Conservation (phyloP, 2,113 vertebrate genomes). For the Dromas ardeola region DNA sequence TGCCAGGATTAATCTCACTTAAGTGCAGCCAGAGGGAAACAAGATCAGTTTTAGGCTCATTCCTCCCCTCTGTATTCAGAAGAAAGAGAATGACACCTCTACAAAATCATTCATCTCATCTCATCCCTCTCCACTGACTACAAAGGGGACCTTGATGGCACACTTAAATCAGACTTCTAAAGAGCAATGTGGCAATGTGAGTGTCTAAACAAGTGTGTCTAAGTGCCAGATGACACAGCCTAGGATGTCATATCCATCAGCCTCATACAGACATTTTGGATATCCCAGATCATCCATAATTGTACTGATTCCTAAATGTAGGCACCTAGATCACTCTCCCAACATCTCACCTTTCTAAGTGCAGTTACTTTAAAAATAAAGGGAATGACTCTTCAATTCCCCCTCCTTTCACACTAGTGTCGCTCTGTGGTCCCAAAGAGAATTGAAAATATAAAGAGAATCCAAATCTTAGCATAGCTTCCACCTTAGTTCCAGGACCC, state of each 20-base stretch:
- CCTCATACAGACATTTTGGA: neutral
- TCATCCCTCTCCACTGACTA: neutral
- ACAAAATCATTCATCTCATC: neutral
- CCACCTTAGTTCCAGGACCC: neutral
- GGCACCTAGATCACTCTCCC: neutral
- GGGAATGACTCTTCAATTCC: rapidly evolving
- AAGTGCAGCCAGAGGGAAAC: neutral
- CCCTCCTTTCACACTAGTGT: neutral
- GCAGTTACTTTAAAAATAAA: neutral
- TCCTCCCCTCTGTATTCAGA: neutral
- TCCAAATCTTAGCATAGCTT: neutral
- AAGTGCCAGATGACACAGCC: neutral
- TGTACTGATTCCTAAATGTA: neutral
- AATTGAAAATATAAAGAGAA: neutral
- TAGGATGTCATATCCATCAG: neutral
- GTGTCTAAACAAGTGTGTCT: neutral
- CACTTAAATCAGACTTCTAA: neutral
- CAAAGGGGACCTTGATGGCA: neutral
- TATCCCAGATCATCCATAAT: neutral
- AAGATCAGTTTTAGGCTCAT: neutral
- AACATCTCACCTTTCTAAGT: neutral
- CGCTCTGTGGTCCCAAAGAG: neutral
- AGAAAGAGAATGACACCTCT: neutral
- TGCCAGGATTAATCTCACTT: neutral
- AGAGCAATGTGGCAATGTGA: neutral